Evolutionary conservation across 2,888 invertebrate genomes (phyloP).

Genomic region (Philereme transversata): DNA sequence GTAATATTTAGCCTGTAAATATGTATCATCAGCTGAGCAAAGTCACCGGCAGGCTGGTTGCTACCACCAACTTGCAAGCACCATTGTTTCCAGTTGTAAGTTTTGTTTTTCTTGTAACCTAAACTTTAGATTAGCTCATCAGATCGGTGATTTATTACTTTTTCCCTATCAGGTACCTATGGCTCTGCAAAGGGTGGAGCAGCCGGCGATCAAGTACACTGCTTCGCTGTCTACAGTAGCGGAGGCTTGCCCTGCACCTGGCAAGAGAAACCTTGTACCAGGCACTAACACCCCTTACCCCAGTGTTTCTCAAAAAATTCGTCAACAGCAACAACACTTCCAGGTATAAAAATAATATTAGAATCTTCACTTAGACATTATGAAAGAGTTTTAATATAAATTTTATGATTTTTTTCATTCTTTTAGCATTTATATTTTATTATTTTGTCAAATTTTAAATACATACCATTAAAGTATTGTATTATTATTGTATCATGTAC

Average conservation of each 20-base stretch:
- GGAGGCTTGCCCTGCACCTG: constrained; percentile 63
- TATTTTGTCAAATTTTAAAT: no score
- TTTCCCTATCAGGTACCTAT: constrained; percentile 63
- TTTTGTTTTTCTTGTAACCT: constrained; percentile 33
- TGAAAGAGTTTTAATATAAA: no score
- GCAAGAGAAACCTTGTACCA: constrained; percentile 62
- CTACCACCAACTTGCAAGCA: constrained; percentile 67
- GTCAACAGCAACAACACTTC: constrained; percentile 66
- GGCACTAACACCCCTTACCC: constrained; percentile 74
- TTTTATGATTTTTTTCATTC: no score
- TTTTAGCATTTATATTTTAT: no score
- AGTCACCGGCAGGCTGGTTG: constrained; percentile 72
- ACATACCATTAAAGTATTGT: no score
- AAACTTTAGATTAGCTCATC: constrained; percentile 6
- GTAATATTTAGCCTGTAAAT: constrained; percentile 42
- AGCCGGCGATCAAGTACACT: constrained; percentile 68
- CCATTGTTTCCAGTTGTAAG: constrained; percentile 79
- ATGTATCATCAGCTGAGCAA: constrained; percentile 79
- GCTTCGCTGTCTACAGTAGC: constrained; percentile 71
- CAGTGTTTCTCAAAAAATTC: constrained; percentile 63
- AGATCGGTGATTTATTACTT: constrained; percentile 27
- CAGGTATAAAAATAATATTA: constrained; percentile 53
- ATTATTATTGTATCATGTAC: no score
- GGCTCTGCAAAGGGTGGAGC: constrained; percentile 75
- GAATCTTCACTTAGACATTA: no score